These are phyloP conservation scores for Cremastobaeus sp. DNA, from an alignment of 2,888 invertebrate genomes.

Conservation along the genomic window DNA sequence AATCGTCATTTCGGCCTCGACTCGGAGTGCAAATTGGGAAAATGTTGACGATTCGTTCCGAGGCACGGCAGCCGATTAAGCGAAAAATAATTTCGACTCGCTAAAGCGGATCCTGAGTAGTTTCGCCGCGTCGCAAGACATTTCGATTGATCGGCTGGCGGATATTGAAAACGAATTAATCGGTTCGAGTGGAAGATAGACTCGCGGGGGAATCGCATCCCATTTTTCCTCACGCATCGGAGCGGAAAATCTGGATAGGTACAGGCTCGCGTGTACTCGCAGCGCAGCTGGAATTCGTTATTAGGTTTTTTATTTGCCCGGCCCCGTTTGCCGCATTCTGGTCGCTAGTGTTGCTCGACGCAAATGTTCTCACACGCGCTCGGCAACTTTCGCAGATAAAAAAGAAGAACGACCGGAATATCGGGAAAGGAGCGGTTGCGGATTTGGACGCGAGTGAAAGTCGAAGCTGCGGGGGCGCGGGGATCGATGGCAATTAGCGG, in stretches of 20 bases:
- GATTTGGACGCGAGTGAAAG: not conserved
- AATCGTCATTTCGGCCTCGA: no score
- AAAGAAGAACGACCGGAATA: constrained; percentile 31
- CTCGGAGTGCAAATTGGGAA: no score
- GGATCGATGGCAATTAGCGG: not conserved
- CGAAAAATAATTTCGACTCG: not conserved
- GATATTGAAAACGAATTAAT: constrained; percentile 13
- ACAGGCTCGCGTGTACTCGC: constrained; percentile 32
- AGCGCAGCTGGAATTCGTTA: constrained; percentile 57
- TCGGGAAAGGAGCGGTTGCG: not conserved
- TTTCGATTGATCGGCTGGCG: not conserved
- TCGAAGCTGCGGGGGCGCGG: not conserved
- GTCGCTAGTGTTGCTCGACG: constrained; percentile 15
- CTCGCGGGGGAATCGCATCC: not conserved
- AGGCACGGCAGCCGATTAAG: no score
- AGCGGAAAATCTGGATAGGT: constrained; percentile 41
- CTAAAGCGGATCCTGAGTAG: not conserved
- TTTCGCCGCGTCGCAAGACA: not conserved
- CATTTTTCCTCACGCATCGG: constrained; percentile 28
- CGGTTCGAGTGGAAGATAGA: not conserved
- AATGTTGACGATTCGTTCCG: no score
- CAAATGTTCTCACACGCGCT: constrained; percentile 31
- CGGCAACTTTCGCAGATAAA: constrained; percentile 20
- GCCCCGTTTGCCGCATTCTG: constrained; percentile 34
- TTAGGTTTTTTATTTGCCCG: constrained; percentile 56